Evolutionary conservation across 2,797 vertebrate genomes (phyloP).

Genomic region (Hyperoplus lanceolatus): DNA sequence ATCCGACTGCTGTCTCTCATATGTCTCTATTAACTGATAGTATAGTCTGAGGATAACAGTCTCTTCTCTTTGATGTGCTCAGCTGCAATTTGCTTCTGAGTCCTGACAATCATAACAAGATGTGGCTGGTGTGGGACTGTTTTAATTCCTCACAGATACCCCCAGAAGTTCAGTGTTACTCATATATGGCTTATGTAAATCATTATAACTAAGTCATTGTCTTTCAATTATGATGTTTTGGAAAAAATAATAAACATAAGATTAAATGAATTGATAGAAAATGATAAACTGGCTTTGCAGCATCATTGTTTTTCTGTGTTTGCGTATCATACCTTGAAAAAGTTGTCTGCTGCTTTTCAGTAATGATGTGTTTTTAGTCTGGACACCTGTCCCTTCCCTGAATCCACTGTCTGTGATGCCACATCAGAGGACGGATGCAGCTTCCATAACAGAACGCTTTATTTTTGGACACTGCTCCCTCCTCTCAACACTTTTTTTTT

Average conservation of each 20-base stretch:
- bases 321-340: neutral
- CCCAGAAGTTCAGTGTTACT: slow-evolving; percentile 9
- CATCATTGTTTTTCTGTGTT: neutral
- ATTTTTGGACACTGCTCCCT: slow-evolving; percentile 55
- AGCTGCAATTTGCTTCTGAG: slow-evolving; percentile 50
- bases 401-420: slow-evolving; percentile 38
- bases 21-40: slow-evolving; percentile 68
- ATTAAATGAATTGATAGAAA: neutral
- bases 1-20: slow-evolving; percentile 58
- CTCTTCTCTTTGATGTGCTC: slow-evolving; percentile 64
- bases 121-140: slow-evolving; percentile 40
- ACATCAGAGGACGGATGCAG: slow-evolving; percentile 49
- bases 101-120: slow-evolving; percentile 51
- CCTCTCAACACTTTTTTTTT: slow-evolving; percentile 41
- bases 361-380: slow-evolving; percentile 21
- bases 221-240: neutral
- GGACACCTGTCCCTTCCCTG: slow-evolving; percentile 44
- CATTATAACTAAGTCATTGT: slow-evolving; percentile 9
- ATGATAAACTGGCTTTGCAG: neutral
- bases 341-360: slow-evolving; percentile 5
- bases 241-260: too few species aligned
- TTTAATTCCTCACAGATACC: slow-evolving; percentile 12
- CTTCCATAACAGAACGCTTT: slow-evolving; percentile 45
- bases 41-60: slow-evolving; percentile 44
- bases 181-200: neutral